Evolutionary conservation across 2,888 invertebrate species (phyloP).

Genomic region (Conomelus anceps): DNA sequence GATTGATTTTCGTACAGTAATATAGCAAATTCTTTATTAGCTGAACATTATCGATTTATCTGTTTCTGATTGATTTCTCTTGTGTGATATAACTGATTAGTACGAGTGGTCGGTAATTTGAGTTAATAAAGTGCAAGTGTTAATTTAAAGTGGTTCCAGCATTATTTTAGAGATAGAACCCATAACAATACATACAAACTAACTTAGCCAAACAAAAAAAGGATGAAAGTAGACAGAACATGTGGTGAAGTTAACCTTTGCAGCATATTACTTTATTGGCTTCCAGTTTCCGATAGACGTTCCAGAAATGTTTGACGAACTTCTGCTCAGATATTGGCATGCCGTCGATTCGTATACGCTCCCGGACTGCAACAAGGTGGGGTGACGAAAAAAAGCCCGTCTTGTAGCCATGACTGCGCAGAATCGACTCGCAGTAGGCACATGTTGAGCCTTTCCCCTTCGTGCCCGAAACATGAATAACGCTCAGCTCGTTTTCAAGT

Average conservation of each 20-base stretch:
- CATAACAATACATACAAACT: too few relatives aligned
- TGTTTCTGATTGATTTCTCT: too few relatives aligned
- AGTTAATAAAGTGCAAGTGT: too few relatives aligned
- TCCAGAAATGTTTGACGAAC: conserved; percentile 78
- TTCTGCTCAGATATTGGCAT: conserved; percentile 60
- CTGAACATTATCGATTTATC: too few relatives aligned
- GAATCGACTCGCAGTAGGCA: conserved; percentile 83
- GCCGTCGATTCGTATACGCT: conserved; percentile 86
- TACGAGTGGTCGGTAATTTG: too few relatives aligned
- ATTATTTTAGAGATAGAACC: too few relatives aligned
- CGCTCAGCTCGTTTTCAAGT: conserved; percentile 55
- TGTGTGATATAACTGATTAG: too few relatives aligned
- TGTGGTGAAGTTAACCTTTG: neutral
- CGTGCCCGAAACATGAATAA: conserved; percentile 94
- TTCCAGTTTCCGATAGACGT: conserved; percentile 61
- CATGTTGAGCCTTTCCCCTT: conserved; percentile 98
- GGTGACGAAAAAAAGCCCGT: conserved; percentile 97
- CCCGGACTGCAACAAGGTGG: conserved; percentile 84
- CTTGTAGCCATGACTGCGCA: conserved; percentile 71
- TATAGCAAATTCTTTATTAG: too few relatives aligned
- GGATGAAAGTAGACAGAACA: too few relatives aligned
- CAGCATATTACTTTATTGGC: conserved; percentile 42
- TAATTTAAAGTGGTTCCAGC: too few relatives aligned
- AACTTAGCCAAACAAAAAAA: too few relatives aligned
- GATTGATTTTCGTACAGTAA: too few relatives aligned